These are phyloP conservation scores for Eupithecia insigniata DNA, from an alignment of 2,888 invertebrate species.

Conservation along the genomic window DNA sequence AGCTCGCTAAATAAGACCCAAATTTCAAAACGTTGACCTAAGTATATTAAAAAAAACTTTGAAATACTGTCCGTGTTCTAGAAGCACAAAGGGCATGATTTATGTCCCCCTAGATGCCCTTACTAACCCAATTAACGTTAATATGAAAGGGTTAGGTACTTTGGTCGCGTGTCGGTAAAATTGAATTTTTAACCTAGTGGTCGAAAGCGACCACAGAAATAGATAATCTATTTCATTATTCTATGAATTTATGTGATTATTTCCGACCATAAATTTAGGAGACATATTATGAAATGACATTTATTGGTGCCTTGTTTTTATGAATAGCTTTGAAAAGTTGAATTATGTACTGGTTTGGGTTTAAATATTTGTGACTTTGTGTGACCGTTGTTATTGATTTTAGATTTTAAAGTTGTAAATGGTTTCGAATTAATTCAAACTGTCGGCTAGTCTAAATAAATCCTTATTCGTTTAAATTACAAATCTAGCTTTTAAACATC, in stretches of 20 bases:
- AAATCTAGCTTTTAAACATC: no score
- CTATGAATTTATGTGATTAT: conserved; percentile 39
- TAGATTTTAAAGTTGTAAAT: conserved; percentile 3
- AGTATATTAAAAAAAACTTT: neutral
- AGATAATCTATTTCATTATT: conserved; percentile 33
- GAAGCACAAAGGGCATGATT: neutral
- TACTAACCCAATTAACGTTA: conserved; percentile 35
- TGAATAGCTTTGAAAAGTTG: conserved; percentile 46
- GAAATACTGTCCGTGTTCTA: neutral
- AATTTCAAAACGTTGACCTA: neutral
- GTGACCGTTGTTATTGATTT: conserved; percentile 7
- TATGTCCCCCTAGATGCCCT: conserved; percentile 22
- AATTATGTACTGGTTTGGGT: conserved; percentile 37
- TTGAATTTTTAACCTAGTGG: conserved; percentile 22
- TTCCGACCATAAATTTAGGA: conserved; percentile 59
- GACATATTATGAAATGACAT: conserved; percentile 61
- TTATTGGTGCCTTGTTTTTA: conserved; percentile 69
- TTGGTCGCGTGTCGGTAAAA: conserved; percentile 26
- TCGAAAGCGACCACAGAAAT: conserved; percentile 25
- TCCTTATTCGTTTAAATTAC: neutral
- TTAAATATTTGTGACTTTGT: conserved; percentile 49
- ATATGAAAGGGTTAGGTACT: conserved; percentile 24
- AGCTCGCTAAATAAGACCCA: neutral
- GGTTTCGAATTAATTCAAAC: neutral
- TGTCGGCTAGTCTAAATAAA: neutral